Evolutionary conservation across 2,113 vertebrate genomes (phyloP), one percentile per base, ranked within the genome.

Genomic region (Oplegnathus fasciatus): DNA sequence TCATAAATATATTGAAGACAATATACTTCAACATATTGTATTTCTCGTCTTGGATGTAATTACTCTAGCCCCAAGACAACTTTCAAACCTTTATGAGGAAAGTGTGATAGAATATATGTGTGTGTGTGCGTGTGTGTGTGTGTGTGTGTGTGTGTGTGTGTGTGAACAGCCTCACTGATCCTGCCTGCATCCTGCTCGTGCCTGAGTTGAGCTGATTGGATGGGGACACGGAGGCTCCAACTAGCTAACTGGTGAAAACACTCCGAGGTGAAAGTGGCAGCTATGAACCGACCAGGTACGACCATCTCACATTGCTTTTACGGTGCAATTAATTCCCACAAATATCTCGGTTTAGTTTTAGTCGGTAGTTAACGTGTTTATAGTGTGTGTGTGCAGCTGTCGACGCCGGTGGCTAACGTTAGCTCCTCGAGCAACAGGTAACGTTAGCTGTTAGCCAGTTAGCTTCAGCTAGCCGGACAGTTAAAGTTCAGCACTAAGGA

Each of bases 261-360:
- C 57, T 44, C 18, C 34, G 14, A 26, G 18, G 57, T 44, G n/a
- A 75, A 66, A 70, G 75, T 7, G 57, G 73, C 88, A 82, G 75
- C 82, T 11, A 95, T 94, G 94, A 88, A 78, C 85, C 91, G 86
- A 90, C 91, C 70, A 65, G 93, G 94, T 95, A 90, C 89, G 57
- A 70, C 14, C 7, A 6, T 1, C n/a, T 54, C 28, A 28, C 1
- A 2, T 5, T 15, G 17, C 1, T 20, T 30, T 1, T 8, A 11
- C 0, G 3, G 3, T 30, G 9, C 5, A 2, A 7, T 9, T 42
- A 0, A 34, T 22, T 40, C 54, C 9, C 4, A 20, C 26, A 0
- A 1, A 5, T 28, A 22, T 34, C 2, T 34, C 7, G 1, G 72
- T 20, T n/a, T 32, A 42, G 15, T 52, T 42, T 32, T 4, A 44